phyloP scores from a whole-genome alignment of 2,113 vertebrate species.

The Podocnemis expansa region DNA sequence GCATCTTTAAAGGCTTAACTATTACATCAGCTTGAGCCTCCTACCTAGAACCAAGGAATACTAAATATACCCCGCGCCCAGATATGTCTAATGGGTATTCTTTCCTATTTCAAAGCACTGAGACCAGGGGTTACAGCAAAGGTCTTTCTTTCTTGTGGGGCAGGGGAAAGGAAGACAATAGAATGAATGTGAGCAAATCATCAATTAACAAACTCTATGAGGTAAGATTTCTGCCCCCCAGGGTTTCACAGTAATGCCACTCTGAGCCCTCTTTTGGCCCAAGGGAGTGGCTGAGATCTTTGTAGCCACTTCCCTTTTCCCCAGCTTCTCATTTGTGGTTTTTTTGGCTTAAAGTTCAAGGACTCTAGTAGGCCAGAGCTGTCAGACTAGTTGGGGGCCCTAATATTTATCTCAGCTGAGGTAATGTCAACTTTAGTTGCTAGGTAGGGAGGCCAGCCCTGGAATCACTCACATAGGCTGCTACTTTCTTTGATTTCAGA shows the following conservation, averaged over 20 bases:
- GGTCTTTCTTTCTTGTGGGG: too few species aligned
- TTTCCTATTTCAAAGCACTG: too few species aligned
- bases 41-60: too few species aligned
- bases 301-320: not conserved
- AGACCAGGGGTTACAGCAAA: too few species aligned
- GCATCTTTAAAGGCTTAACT: too few species aligned
- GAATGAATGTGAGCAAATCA: too few species aligned
- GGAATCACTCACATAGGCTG: not conserved
- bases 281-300: not conserved
- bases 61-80: too few species aligned
- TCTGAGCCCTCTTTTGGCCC: not conserved
- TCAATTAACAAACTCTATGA: too few species aligned
- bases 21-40: too few species aligned
- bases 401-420: not conserved
- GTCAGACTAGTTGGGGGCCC: not conserved
- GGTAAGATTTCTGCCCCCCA: too few species aligned
- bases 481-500: not conserved
- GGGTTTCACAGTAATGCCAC: not conserved
- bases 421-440: not conserved
- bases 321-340: not conserved
- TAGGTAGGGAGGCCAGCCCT: not conserved
- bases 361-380: not conserved
- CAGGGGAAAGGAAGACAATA: too few species aligned
- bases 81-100: too few species aligned
- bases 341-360: not conserved